Percentiles rank a stretch among this genome's conserved stretches.
Evolutionary conservation across 2,797 vertebrate species (phyloP).

Genomic region (Potorous gilbertii): DNA sequence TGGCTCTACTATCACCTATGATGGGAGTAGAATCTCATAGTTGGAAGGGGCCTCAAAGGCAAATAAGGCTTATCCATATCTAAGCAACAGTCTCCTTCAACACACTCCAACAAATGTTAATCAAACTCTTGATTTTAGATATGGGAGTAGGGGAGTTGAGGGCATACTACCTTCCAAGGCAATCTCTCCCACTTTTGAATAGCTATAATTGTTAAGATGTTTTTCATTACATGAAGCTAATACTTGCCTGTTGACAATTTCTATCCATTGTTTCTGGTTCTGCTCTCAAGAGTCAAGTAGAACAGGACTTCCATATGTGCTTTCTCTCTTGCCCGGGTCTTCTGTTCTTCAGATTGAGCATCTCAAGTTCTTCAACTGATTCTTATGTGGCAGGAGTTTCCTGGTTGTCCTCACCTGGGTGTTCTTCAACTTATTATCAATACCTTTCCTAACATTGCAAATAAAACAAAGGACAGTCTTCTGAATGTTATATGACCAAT

Average conservation of each 20-base stretch:
- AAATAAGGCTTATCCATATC: not conserved
- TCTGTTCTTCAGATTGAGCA: not conserved
- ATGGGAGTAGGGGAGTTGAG: not conserved
- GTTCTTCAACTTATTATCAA: not conserved
- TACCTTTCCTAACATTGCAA: not conserved
- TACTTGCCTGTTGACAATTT: not conserved
- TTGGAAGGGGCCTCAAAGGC: not conserved
- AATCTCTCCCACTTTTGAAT: not conserved
- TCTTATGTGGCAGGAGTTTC: not conserved
- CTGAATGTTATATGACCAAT: not conserved
- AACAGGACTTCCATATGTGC: not conserved
- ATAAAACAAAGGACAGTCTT: not conserved
- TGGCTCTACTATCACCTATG: not conserved
- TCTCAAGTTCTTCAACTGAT: not conserved
- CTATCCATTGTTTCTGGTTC: not conserved
- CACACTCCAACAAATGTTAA: not conserved
- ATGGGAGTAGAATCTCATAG: not conserved
- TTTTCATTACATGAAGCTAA: not conserved
- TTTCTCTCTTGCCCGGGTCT: not conserved
- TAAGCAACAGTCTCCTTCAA: not conserved
- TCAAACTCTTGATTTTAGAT: not conserved
- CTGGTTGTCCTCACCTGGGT: not conserved
- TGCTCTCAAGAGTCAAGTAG: not conserved
- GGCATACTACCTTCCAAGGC: not conserved
- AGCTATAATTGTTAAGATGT: not conserved